Evolutionary conservation across 1,140 invertebrate genomes (phyloP).

Genomic region (Coboldia fuscipes): DNA sequence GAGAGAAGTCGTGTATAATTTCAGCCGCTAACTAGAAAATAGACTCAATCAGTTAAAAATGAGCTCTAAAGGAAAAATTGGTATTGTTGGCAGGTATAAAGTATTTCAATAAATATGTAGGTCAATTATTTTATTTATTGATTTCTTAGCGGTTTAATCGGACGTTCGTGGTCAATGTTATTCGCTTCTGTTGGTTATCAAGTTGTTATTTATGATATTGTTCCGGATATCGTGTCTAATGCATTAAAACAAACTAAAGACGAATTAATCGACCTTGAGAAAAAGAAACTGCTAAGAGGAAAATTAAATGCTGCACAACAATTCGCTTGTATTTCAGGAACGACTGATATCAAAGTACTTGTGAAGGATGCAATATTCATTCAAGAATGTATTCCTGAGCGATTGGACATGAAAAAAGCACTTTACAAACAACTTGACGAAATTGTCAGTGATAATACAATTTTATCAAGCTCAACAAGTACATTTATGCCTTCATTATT

Average conservation of each 20-base stretch:
- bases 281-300: slow-evolving; percentile 49
- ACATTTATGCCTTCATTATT: slow-evolving; percentile 74
- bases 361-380: slow-evolving; percentile 51
- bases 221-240: slow-evolving; percentile 44
- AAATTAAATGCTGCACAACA: slow-evolving; percentile 49
- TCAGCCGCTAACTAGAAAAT: too few relatives aligned
- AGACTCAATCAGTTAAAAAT: too few relatives aligned
- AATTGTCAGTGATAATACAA: slow-evolving; percentile 44
- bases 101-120: slow-evolving; percentile 1
- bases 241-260: slow-evolving; percentile 51
- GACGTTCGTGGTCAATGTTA: slow-evolving; percentile 86
- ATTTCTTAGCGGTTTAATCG: slow-evolving; percentile 66
- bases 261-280: slow-evolving; percentile 49
- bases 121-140: slow-evolving; percentile 7
- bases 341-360: slow-evolving; percentile 35
- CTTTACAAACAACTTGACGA: slow-evolving; percentile 59
- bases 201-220: slow-evolving; percentile 67
- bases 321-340: slow-evolving; percentile 49
- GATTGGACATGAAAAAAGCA: slow-evolving; percentile 61
- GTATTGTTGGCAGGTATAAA: slow-evolving; percentile 37
- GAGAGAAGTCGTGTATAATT: too few relatives aligned
- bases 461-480: slow-evolving; percentile 78
- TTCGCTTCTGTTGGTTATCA: slow-evolving; percentile 82
- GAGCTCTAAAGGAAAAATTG: slow-evolving; percentile 39
- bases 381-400: slow-evolving; percentile 86